Base-by-base conservation (phyloP, 2,888 invertebrate species). In the Chaitophorus viminalis region DNA sequence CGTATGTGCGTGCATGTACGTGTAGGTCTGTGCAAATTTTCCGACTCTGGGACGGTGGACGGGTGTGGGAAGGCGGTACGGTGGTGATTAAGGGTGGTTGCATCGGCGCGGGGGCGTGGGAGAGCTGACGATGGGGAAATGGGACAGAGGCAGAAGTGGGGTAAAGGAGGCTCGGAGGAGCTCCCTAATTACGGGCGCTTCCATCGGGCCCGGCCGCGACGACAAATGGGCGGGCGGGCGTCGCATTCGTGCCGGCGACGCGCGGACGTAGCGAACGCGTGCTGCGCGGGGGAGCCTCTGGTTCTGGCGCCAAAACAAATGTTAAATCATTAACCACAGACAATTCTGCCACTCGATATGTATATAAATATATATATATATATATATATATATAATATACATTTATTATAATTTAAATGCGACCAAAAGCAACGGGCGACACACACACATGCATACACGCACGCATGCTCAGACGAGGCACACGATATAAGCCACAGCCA, bases 251-350 rank as follows among this genome's bases (percentile, higher is more conserved):
- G 75, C n/a, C 36, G 75, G 11, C 75, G 77, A n/a, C n/a, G 36
- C 33, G 14, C 65, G 36, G n/a, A 36, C 60, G 29, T 31, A 60
- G 29, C 11, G 78, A 54, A 14, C 70, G 70, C 3, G 33, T 31
- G 36, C 39, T 25, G 68, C 25, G 29, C 29, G 83, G 9, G 46
- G 33, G 72, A n/a, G 36, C 36, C 86, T 79, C 74, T 86, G 86
- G 72, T 74, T 60, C 78, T 87, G 86, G 86, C 86, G 86, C 86
- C 86, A 87, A 87, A 79, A 87, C 86, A 87, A 87, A 86, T 86
- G 85, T 86, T 86, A 86, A 86, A 86, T 86, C 85, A 86, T 86
- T 86, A 86, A 86, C 85, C 85, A 54, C 85, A 86, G 85, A 87
- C 86, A 36, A 74, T 72, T 46, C 54, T 54, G n/a, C 29, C 18